Base-by-base conservation (phyloP, 1,140 invertebrate genomes). In the Sminthurinus signatus region DNA sequence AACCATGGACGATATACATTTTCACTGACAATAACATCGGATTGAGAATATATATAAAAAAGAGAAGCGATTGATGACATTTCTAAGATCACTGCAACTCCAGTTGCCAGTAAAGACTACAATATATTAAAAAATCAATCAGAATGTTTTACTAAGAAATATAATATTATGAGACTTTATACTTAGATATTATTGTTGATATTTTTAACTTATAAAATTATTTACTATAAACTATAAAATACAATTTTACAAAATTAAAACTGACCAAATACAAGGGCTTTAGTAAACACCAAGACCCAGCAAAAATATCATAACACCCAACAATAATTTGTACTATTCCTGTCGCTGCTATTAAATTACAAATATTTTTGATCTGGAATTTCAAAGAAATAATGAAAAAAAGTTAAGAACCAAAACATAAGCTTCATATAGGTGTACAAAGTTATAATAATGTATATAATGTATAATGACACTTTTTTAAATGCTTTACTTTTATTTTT, bases 301-400 rank as follows among this genome's bases (percentile, higher is more conserved):
- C 39, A 43, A 64, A 59, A 19, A 58, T 59, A 21, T 60, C 57
- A n/a, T 46, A 58, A 21, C 62, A 32, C 0, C 39, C 62, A 1
- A 39, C 29, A 23, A 60, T 39, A 27, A 64, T 52, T 29, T 64
- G 62, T 15, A 48, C 23, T 1, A 64, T 50, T 39, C 62, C 62
- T 12, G 62, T 64, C 10, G 57, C 57, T 14, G 46, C 46, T 43
- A 64, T 59, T 1, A 64, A 29, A 43, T 64, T 36, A 19, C 61
- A 63, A 23, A 63, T 29, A 12, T 51, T 28, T 1, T 27, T 19
- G 23, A 62, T 39, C 60, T 62, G 19, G 1, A 19, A 29, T 17
- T 25, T 42, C 5, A 54, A 54, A 54, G 23, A 12, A 4, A n/a
- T 4, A 28, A 23, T 3, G 17, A 10, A 19, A 8, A n/a, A 50